A percentile compares a stretch with the other conserved stretches of the same genome.
phyloP scores from a whole-genome alignment of 2,888 invertebrate species.

The Hemicrepidius hirtus region DNA sequence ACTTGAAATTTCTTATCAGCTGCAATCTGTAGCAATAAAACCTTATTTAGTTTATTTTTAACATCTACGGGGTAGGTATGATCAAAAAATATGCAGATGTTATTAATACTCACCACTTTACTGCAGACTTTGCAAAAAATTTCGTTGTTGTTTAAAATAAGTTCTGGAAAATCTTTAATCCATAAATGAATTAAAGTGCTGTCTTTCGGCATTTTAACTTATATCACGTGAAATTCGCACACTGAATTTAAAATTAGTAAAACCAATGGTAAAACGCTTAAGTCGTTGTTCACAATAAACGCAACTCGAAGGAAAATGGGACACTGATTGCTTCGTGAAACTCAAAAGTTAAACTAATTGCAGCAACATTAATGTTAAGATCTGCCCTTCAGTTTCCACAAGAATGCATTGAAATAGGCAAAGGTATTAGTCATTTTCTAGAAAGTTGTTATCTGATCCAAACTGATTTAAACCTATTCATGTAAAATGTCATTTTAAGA shows the following conservation, averaged over 20 bases:
- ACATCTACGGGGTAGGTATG: not conserved
- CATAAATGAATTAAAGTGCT: not conserved
- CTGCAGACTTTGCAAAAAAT: not conserved
- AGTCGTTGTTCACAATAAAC: not conserved
- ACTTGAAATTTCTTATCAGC: not conserved
- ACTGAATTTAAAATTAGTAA: not conserved
- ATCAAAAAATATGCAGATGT: not conserved
- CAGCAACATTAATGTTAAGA: not conserved
- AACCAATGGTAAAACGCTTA: too few species aligned
- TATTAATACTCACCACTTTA: not conserved
- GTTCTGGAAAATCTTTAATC: not conserved
- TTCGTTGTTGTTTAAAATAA: not conserved
- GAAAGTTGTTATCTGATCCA: conserved; percentile 3
- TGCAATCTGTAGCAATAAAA: conserved; percentile 5
- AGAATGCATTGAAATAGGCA: not conserved
- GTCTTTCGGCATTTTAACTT: not conserved
- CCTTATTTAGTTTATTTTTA: conserved; percentile 1
- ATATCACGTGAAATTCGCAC: not conserved
- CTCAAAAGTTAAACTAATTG: not conserved
- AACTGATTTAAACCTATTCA: conserved; percentile 10
- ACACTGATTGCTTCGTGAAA: not conserved
- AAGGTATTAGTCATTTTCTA: not conserved
- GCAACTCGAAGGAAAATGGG: not conserved
- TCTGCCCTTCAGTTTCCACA: not conserved
- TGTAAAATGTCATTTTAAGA: conserved; percentile 18